Conservation (phyloP, 2,797 vertebrate genomes). For the Acanthurus lineatus region DNA sequence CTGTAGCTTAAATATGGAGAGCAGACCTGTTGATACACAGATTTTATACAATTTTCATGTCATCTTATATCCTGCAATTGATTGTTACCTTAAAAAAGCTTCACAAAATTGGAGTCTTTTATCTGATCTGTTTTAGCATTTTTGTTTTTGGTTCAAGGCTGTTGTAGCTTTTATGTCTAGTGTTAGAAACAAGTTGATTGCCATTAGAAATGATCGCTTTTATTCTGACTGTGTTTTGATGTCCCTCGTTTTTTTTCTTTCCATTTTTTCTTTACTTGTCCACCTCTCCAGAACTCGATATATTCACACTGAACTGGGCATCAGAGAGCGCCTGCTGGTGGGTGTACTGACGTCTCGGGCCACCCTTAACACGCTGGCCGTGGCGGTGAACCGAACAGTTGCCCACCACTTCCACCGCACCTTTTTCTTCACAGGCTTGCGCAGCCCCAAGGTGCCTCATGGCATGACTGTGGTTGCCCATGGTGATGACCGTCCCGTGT, state of each 20-base stretch:
- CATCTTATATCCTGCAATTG: neutral
- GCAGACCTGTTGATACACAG: neutral
- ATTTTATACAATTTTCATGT: neutral
- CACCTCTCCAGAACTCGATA: constrained; percentile 91
- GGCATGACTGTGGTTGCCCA: constrained; percentile 95
- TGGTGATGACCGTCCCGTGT: constrained; percentile 94
- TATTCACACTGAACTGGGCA: constrained; percentile 97
- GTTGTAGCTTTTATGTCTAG: constrained; percentile 1
- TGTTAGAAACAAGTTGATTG: neutral
- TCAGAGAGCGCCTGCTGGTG: constrained; percentile 93
- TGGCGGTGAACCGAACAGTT: constrained; percentile 96
- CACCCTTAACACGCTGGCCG: constrained; percentile 91
- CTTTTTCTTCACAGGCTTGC: constrained; percentile 94
- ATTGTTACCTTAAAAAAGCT: constrained; percentile 2
- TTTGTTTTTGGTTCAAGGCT: neutral
- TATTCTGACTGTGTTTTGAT: neutral
- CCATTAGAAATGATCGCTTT: neutral
- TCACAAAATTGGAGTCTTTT: neutral
- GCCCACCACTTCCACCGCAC: constrained; percentile 93
- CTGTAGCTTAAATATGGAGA: neutral
- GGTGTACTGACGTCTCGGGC: constrained; percentile 93
- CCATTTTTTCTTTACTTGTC: neutral
- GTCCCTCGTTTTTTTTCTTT: neutral
- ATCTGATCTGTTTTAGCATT: neutral
- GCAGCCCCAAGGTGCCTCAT: constrained; percentile 90